Percentiles rank a stretch among this genome's conserved stretches.
phyloP scores from a whole-genome alignment of 1,140 invertebrate genomes.

The Cyrtorhinus lividipennis region DNA sequence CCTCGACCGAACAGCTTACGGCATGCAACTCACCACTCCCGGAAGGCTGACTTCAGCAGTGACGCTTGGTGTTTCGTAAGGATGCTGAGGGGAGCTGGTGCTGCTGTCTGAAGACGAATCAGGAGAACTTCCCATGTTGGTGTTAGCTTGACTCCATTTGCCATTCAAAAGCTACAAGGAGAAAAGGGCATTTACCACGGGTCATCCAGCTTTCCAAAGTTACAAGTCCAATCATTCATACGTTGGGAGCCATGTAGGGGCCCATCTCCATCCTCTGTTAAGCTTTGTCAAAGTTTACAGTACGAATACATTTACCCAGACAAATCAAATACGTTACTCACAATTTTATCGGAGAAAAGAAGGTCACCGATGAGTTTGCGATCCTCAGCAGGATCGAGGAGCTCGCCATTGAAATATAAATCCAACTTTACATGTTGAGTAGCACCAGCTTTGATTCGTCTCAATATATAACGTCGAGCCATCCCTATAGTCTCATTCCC shows the following conservation, averaged over 20 bases:
- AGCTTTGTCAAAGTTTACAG: too few species aligned
- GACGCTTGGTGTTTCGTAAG: constrained; percentile 56
- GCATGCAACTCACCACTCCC: constrained; percentile 67
- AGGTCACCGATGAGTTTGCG: constrained; percentile 76
- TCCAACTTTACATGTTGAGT: constrained; percentile 69
- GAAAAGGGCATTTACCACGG: too few species aligned
- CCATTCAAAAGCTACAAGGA: constrained; percentile 66
- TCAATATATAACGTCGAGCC: constrained; percentile 57
- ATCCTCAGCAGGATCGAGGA: constrained; percentile 74
- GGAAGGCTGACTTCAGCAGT: constrained; percentile 80
- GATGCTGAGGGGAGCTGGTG: constrained; percentile 70
- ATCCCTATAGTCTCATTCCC: constrained; percentile 83
- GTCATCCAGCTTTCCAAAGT: too few species aligned
- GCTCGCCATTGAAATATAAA: constrained; percentile 76
- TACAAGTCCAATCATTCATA: too few species aligned
- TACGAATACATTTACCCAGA: too few species aligned
- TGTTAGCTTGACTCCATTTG: constrained; percentile 64
- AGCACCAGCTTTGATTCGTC: constrained; percentile 50
- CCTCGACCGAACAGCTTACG: too few species aligned
- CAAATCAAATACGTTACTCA: too few species aligned
- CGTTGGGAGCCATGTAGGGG: too few species aligned
- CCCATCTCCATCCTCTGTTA: too few species aligned
- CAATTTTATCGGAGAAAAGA: constrained; percentile 79
- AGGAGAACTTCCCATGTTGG: constrained; percentile 71
- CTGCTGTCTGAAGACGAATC: constrained; percentile 79